These are phyloP conservation scores for Peromyscus californicus DNA, from an alignment of 2,113 vertebrate genomes.

Conservation along the genomic window DNA sequence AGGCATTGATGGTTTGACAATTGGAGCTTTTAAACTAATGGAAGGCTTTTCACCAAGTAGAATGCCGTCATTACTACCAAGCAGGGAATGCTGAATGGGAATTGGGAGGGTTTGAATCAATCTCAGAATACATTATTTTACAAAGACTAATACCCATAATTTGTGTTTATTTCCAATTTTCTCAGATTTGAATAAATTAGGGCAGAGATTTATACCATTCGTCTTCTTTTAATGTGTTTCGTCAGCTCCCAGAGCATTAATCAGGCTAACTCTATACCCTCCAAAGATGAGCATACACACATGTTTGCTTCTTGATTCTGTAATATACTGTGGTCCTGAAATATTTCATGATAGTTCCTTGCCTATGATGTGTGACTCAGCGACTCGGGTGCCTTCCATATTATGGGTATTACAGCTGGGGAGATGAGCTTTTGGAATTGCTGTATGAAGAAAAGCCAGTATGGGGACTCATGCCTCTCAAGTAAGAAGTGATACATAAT, in stretches of 20 bases:
- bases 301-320: background rate
- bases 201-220: conserved; percentile 52
- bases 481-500: background rate
- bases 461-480: background rate
- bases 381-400: background rate
- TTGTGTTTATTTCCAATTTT: conserved; percentile 78
- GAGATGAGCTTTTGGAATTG: background rate
- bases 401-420: background rate
- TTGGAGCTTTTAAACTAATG: conserved; percentile 81
- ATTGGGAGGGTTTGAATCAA: conserved; percentile 71
- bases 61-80: conserved; percentile 73
- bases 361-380: background rate
- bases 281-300: background rate
- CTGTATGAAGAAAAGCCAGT: background rate
- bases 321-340: background rate
- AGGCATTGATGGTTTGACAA: conserved; percentile 75
- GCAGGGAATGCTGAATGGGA: conserved; percentile 60
- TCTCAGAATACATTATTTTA: conserved; percentile 71
- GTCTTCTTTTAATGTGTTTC: conserved; percentile 22
- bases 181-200: conserved; percentile 68
- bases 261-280: background rate
- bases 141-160: conserved; percentile 72
- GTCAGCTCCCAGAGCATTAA: background rate
- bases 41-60: conserved; percentile 75
- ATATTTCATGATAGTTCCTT: background rate